Conservation (phyloP, 2,113 vertebrate genomes). For the Sander lucioperca region DNA sequence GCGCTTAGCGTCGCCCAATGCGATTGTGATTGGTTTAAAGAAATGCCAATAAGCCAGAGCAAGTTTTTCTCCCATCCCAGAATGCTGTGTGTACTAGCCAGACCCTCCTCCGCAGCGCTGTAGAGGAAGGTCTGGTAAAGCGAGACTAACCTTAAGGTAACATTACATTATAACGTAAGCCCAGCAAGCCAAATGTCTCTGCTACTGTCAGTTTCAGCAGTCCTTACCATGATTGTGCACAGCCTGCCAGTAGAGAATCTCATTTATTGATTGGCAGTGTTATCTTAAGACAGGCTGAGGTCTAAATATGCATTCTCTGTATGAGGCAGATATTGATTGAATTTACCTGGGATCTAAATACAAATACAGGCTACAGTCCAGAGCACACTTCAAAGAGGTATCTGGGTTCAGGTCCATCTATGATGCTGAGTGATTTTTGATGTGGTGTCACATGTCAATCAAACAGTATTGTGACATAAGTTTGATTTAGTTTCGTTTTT, state of each 20-base stretch:
- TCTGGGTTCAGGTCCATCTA: constrained; percentile 1
- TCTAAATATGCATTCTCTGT: constrained; percentile 48
- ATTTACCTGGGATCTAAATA: constrained; percentile 12
- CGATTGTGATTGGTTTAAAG: no score
- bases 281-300: not conserved
- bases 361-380: not conserved
- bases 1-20: no score
- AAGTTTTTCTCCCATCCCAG: no score
- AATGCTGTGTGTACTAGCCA: no score
- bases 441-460: not conserved
- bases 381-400: not conserved
- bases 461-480: not conserved
- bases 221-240: not conserved
- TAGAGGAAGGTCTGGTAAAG: no score
- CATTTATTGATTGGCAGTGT: constrained; percentile 43
- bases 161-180: not conserved
- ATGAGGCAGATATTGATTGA: constrained; percentile 33
- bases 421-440: not conserved
- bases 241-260: constrained; percentile 28
- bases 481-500: not conserved
- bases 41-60: no score
- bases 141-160: not conserved
- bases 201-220: not conserved
- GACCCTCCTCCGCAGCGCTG: no score
- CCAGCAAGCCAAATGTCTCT: not conserved